These are phyloP conservation scores for Nebria ingens DNA, from an alignment of 1,140 invertebrate genomes.

Conservation along the genomic window DNA sequence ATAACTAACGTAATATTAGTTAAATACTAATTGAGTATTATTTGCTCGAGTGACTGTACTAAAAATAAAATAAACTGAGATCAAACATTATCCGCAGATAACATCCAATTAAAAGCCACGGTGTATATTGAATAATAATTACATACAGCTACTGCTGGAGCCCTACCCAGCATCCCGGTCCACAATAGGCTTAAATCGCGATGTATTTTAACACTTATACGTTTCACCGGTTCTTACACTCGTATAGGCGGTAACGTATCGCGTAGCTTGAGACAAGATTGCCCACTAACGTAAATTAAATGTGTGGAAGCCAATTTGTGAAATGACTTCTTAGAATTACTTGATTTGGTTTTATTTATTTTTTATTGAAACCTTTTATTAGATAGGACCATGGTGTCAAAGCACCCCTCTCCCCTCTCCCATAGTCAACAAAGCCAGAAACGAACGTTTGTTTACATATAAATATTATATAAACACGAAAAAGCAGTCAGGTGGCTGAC, in stretches of 20 bases:
- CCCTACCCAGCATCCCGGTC: neutral
- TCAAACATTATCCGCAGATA: conserved; percentile 22
- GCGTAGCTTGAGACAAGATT: neutral
- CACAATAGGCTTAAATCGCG: too few species aligned
- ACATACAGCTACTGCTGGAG: conserved; percentile 21
- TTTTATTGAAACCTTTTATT: conserved; percentile 9
- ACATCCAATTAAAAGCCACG: conserved; percentile 33
- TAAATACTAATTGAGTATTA: too few species aligned
- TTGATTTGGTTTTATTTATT: conserved; percentile 11
- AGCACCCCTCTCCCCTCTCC: too few species aligned
- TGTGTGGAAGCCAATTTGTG: conserved; percentile 30
- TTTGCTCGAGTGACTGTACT: too few species aligned
- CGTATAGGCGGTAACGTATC: neutral
- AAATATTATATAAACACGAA: too few species aligned
- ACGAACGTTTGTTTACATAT: too few species aligned
- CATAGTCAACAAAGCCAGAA: too few species aligned
- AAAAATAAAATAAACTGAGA: conserved; percentile 13
- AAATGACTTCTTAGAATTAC: conserved; percentile 30
- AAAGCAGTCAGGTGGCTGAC: too few species aligned
- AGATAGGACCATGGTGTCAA: too few species aligned
- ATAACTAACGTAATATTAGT: too few species aligned
- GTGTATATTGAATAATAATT: conserved; percentile 32
- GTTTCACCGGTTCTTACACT: conserved; percentile 9
- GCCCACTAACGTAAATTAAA: conserved; percentile 20
- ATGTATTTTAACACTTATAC: conserved; percentile 13